Base-by-base conservation (phyloP, 2,113 vertebrate species). In the Oxygymnocypris stewartii region DNA sequence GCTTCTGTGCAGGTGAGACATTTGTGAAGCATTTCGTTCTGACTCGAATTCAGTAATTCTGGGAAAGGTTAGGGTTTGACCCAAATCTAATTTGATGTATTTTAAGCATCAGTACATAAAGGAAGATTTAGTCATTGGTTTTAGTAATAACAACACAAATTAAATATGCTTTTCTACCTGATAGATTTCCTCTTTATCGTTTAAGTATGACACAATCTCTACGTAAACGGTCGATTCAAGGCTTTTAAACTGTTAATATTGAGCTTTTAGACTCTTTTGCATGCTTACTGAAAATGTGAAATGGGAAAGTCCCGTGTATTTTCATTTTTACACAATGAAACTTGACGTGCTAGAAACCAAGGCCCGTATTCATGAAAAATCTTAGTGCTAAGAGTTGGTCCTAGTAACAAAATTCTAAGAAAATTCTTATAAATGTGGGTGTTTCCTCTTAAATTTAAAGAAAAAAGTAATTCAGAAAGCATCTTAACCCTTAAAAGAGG, bases 1-100 rank as follows among this genome's bases (percentile, higher is more conserved):
- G 83, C 93, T 99, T 54, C 95, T 99, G 6, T 99, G 98, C 96
- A 97, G 98, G 98, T 98, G 88, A 79, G 13, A 2, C 23, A 61
- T 73, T 61, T 35, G 42, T 16, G n/a, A 23, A 23, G 1, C 4
- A 9, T 18, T 40, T 73, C 69, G 10, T 40, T 23, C 69, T 73
- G 69, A 42, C 12, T 74, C 20, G 12, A 35, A 35, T 63, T 25
- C 10, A 25, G 4, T 63, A 4, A 63, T 25, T 25, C 10, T 28
- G n/a, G 61, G 12, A 65, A 63, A 28, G 37, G 31, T 37, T 73
- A 11, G 35, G 35, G 28, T 31, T 40, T 40, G 35, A 40, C 18
- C 18, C 35, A 40, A 40, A 73, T 23, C 35, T 23, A 6, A 40
- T 11, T 40, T 12, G 69, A 40, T 11, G 35, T 73, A 18, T 73